Percentiles rank a stretch among this genome's conserved stretches.
phyloP scores from a whole-genome alignment of 2,888 invertebrate genomes.

The Carpatolechia fugitivella region DNA sequence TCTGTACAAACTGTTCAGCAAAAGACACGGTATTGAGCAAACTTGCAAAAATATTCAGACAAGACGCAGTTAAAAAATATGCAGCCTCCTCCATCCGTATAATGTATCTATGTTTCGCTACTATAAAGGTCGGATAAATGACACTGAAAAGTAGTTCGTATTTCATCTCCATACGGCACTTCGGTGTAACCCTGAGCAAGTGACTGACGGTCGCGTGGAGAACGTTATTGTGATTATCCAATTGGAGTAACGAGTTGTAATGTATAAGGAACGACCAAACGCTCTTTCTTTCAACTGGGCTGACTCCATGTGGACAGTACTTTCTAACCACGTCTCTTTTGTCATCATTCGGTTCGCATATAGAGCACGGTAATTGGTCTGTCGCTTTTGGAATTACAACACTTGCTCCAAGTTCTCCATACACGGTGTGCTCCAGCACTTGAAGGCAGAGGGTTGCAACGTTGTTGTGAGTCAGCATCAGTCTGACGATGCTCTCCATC shows the following conservation, averaged over 20 bases:
- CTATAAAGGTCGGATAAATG: slow-evolving; percentile 80
- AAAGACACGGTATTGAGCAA: slow-evolving; percentile 76
- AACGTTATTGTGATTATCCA: slow-evolving; percentile 73
- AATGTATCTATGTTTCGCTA: slow-evolving; percentile 71
- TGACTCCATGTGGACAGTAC: slow-evolving; percentile 50
- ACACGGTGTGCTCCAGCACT: slow-evolving; percentile 79
- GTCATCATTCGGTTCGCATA: slow-evolving; percentile 60
- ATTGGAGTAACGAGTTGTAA: slow-evolving; percentile 77
- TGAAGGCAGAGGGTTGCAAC: slow-evolving; percentile 66
- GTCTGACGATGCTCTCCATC: slow-evolving; percentile 68
- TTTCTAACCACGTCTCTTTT: slow-evolving; percentile 43
- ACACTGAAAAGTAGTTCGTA: slow-evolving; percentile 80
- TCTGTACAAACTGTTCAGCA: slow-evolving; percentile 79
- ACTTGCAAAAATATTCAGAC: slow-evolving; percentile 79
- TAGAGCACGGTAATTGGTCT: slow-evolving; percentile 65
- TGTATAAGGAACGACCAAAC: slow-evolving; percentile 80
- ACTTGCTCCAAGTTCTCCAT: slow-evolving; percentile 78
- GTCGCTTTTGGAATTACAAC: slow-evolving; percentile 49
- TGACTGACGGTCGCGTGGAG: slow-evolving; percentile 80
- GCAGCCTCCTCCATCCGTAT: slow-evolving; percentile 67
- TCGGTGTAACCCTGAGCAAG: slow-evolving; percentile 77
- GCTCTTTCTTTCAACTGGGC: slow-evolving; percentile 54
- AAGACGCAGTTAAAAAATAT: slow-evolving; percentile 79
- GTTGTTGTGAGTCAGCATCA: slow-evolving; percentile 62
- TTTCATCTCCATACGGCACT: slow-evolving; percentile 74